Evolutionary conservation across 2,797 vertebrate species (phyloP).

Genomic region (Rhinogobio ventralis): DNA sequence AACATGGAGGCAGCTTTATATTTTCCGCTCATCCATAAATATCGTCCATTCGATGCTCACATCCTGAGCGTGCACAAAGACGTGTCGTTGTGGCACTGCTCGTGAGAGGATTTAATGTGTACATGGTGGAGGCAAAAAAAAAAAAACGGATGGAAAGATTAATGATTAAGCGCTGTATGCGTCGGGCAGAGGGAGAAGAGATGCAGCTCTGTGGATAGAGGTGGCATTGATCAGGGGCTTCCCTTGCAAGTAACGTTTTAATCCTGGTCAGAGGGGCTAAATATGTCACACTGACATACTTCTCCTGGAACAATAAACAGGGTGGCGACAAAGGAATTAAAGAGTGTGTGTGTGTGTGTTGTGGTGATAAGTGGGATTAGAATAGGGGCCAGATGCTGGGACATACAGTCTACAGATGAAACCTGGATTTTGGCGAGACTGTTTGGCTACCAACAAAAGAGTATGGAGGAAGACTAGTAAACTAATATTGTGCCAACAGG

Average conservation of each 20-base stretch:
- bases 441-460: slow-evolving; percentile 12
- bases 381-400: slow-evolving; percentile 78
- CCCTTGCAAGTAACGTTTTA: slow-evolving; percentile 43
- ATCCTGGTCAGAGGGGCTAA: slow-evolving; percentile 42
- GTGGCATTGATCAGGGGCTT: slow-evolving; percentile 19
- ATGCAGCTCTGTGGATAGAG: neutral
- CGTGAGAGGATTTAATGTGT: slow-evolving; percentile 8
- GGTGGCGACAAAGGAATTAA: slow-evolving; percentile 28
- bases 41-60: slow-evolving; percentile 9
- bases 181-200: slow-evolving; percentile 33
- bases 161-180: slow-evolving; percentile 61
- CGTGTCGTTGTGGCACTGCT: neutral
- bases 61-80: slow-evolving; percentile 46
- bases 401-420: slow-evolving; percentile 78
- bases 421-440: slow-evolving; percentile 67
- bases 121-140: neutral
- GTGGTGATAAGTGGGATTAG: slow-evolving; percentile 76
- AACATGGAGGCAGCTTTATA: slow-evolving; percentile 72
- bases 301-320: slow-evolving; percentile 49
- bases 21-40: neutral
- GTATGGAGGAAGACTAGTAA: neutral
- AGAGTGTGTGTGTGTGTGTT: slow-evolving; percentile 58
- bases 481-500: neutral
- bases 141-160: slow-evolving; percentile 31
- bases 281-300: slow-evolving; percentile 52